Base-by-base conservation (phyloP, 1,140 invertebrate genomes). In the Pseudomyrmex cubaensis region DNA sequence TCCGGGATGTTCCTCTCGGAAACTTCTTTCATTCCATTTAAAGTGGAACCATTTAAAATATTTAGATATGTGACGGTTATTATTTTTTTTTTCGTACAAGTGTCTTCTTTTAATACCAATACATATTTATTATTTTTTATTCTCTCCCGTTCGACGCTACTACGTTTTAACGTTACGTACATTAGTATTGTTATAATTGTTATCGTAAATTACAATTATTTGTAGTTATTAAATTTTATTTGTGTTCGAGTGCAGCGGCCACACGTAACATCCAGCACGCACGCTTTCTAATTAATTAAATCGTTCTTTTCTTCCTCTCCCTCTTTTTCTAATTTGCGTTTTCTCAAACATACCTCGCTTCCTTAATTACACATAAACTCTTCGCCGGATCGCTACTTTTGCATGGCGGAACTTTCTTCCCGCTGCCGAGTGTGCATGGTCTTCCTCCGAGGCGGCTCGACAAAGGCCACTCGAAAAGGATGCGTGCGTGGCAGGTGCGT, bases 401-500 rank as follows among this genome's bases (percentile, higher is more conserved):
- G 85, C 63, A 73, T 72, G 72, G 69, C 35, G 74, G 35, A 54
- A 86, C 70, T 85, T 89, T 75, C 87, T 85, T 89, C 88, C 52
- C 54, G 63, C 52, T 35, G 73, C 44, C 63, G 61, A 35, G 9
- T 25, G 62, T 20, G 35, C 5, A 5, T 35, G 35, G 20, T 69
- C 20, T 52, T 64, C 63, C 50, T 54, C 67, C 44, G 83, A 25
- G 77, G 85, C 89, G 90, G 87, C 86, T 86, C 88, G 89, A 90
- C 90, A 93, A 92, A 93, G 91, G 88, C 90, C 85, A 67, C 84
- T 88, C 76, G 82, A 87, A 92, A 92, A 93, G 90, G 90, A 92
- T 35, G 35, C 35, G 13, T 92, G 91, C 88, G 87, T 89, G 92
- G 91, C 92, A 93, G 92, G 93, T 93, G 93, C 90, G 91, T 90